Conservation (phyloP, 2,888 invertebrate genomes). For the Sylvicola cinctus region DNA sequence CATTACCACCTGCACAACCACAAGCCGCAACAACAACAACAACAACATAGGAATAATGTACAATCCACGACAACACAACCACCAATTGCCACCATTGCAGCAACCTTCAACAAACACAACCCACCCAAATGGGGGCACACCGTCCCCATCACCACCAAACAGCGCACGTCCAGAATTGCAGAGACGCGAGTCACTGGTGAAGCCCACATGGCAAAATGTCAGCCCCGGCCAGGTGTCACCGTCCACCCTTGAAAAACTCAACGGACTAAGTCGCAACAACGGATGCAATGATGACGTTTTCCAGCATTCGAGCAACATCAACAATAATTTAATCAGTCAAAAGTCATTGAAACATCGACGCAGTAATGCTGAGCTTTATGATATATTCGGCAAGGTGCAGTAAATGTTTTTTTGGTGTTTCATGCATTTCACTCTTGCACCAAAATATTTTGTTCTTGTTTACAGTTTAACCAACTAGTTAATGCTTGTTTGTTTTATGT, state of each 20-base stretch:
- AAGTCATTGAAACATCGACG: conserved; percentile 7
- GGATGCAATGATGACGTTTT: too few relatives aligned
- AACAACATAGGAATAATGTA: too few relatives aligned
- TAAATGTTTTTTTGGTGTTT: conserved; percentile 6
- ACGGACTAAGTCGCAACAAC: conserved; percentile 16
- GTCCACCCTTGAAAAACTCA: conserved; percentile 21
- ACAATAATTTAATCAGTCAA: conserved; percentile 3
- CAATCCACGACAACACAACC: too few relatives aligned
- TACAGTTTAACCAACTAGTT: too few relatives aligned
- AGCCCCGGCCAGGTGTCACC: conserved; percentile 22
- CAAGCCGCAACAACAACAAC: conserved; percentile 2
- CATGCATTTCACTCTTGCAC: background rate
- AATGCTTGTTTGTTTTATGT: too few relatives aligned
- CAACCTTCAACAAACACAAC: too few relatives aligned
- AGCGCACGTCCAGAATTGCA: conserved; percentile 7
- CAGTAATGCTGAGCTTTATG: conserved; percentile 15
- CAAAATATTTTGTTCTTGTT: too few relatives aligned
- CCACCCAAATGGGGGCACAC: too few relatives aligned
- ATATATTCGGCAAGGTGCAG: conserved; percentile 21
- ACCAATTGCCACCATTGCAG: too few relatives aligned
- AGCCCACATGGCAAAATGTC: conserved; percentile 26
- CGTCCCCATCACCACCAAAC: conserved; percentile 1
- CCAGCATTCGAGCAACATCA: background rate
- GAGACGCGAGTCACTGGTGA: conserved; percentile 23
- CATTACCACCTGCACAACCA: conserved; percentile 1